Evolutionary conservation across 2,888 invertebrate genomes (phyloP).

Genomic region (Embidobia sp.): DNA sequence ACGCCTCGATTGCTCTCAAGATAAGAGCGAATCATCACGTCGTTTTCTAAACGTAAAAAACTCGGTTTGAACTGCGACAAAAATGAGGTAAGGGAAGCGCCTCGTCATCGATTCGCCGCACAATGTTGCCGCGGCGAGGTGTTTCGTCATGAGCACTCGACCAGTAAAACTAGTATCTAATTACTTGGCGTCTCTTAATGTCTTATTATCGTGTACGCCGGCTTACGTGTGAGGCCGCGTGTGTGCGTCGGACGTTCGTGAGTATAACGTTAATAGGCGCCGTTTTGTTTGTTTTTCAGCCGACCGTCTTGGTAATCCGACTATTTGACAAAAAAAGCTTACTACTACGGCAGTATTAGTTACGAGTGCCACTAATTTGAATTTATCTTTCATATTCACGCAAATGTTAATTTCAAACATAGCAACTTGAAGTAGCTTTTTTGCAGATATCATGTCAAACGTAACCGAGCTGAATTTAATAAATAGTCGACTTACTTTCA

Average conservation of each 20-base stretch:
- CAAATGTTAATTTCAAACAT: not conserved
- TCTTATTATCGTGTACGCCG: conserved; percentile 26
- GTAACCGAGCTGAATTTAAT: too few species aligned
- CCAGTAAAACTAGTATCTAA: conserved; percentile 53
- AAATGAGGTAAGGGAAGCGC: conserved; percentile 29
- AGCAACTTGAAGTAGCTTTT: not conserved
- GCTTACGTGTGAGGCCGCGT: not conserved
- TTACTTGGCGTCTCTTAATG: conserved; percentile 37
- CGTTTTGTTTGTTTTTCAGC: conserved; percentile 22
- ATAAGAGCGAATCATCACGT: conserved; percentile 29
- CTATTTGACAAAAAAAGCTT: not conserved
- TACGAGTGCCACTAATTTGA: not conserved
- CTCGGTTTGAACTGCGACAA: conserved; percentile 14
- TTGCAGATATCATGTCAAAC: not conserved
- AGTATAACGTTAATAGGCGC: conserved; percentile 24
- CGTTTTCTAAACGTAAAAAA: conserved; percentile 35
- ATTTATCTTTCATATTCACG: not conserved
- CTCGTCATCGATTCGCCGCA: conserved; percentile 43
- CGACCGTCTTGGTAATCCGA: not conserved
- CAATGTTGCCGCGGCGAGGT: conserved; percentile 29
- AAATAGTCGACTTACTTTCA: too few species aligned
- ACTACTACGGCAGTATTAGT: too few species aligned
- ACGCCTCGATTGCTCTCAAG: conserved; percentile 19
- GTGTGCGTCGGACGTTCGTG: not conserved
- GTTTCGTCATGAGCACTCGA: conserved; percentile 46